phyloP scores from a whole-genome alignment of 2,888 invertebrate species.

The Empis stercorea region DNA sequence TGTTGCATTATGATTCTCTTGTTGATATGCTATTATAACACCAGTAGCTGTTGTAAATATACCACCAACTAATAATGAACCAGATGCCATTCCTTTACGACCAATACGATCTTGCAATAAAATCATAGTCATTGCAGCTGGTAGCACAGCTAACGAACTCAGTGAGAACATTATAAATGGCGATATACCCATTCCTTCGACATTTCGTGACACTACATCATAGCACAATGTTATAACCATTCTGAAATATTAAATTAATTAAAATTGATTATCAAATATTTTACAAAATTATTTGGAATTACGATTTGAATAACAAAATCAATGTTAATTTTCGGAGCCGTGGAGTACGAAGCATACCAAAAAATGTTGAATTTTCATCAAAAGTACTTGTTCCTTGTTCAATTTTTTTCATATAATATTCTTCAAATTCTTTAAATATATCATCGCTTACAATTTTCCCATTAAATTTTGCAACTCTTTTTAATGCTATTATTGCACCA shows the following conservation, averaged over 20 bases:
- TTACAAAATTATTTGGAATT: constrained; percentile 19
- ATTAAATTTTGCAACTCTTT: constrained; percentile 42
- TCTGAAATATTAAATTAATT: constrained; percentile 22
- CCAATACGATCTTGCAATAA: constrained; percentile 31
- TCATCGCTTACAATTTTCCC: constrained; percentile 33
- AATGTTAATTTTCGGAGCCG: constrained; percentile 40
- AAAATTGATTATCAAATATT: not conserved
- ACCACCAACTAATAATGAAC: constrained; percentile 40
- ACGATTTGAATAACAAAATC: constrained; percentile 47
- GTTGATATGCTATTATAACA: constrained; percentile 31
- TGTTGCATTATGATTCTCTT: constrained; percentile 27
- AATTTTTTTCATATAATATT: constrained; percentile 23
- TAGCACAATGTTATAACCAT: constrained; percentile 45
- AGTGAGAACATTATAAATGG: constrained; percentile 42
- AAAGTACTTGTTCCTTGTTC: constrained; percentile 14
- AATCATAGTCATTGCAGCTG: constrained; percentile 35
- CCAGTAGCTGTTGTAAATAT: constrained; percentile 39
- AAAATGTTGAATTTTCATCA: constrained; percentile 25
- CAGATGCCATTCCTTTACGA: constrained; percentile 42
- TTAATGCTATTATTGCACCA: constrained; percentile 39
- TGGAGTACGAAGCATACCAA: constrained; percentile 41
- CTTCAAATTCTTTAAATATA: constrained; percentile 34
- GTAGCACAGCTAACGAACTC: constrained; percentile 41
- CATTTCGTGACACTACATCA: constrained; percentile 44
- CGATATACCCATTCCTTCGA: constrained; percentile 41